Evolutionary conservation across 2,797 vertebrate species (phyloP).

Genomic region (Salmo trutta): DNA sequence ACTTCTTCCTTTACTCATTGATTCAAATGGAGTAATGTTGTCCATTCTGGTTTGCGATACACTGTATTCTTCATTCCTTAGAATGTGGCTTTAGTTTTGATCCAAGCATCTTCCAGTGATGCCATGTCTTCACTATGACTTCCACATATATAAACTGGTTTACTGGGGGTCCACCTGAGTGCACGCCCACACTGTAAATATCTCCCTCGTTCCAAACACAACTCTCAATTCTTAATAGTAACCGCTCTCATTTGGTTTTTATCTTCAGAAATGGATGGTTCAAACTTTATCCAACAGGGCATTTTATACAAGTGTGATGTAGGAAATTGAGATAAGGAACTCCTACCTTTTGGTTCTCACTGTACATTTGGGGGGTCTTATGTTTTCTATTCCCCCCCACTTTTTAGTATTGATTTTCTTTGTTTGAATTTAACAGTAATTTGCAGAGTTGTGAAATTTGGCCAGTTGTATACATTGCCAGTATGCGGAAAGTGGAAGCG

Average conservation of each 20-base stretch:
- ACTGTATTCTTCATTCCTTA: slow-evolving; percentile 64
- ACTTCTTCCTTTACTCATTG: slow-evolving; percentile 39
- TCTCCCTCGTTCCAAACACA: slow-evolving; percentile 53
- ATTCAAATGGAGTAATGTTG: slow-evolving; percentile 43
- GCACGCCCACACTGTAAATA: slow-evolving; percentile 75
- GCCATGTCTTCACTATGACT: neutral
- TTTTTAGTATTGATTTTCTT: slow-evolving; percentile 54
- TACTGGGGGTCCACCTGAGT: slow-evolving; percentile 50
- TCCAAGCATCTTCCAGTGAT: no score
- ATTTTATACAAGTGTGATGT: neutral
- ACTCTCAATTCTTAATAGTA: slow-evolving; percentile 67
- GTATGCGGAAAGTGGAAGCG: slow-evolving; percentile 41
- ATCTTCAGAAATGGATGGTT: slow-evolving; percentile 43
- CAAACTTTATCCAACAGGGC: slow-evolving; percentile 33
- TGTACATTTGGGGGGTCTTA: slow-evolving; percentile 41
- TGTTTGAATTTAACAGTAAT: slow-evolving; percentile 34
- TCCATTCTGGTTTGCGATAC: slow-evolving; percentile 24
- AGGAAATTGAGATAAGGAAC: slow-evolving; percentile 37
- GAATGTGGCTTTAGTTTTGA: slow-evolving; percentile 43
- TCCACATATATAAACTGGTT: slow-evolving; percentile 8
- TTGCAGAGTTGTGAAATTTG: slow-evolving; percentile 57
- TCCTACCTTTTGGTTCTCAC: slow-evolving; percentile 25
- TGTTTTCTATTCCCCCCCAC: slow-evolving; percentile 49
- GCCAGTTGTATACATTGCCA: slow-evolving; percentile 45
- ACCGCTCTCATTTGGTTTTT: slow-evolving; percentile 18